Base-by-base conservation (phyloP, 2,888 invertebrate species). In the Leptogaster cylindrica region DNA sequence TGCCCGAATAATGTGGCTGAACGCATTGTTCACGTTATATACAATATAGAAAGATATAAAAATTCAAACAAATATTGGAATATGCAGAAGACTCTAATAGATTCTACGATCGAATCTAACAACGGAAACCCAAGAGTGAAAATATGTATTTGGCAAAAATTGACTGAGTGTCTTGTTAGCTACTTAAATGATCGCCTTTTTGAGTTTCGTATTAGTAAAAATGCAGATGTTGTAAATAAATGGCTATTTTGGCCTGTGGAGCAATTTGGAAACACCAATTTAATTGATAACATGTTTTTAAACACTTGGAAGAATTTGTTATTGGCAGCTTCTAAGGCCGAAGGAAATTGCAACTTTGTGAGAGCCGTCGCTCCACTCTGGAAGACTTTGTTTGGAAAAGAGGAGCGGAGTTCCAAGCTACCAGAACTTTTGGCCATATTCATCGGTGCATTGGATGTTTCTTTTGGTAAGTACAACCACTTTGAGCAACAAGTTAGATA, bases 191-290 rank as follows among this genome's bases (percentile, higher is more conserved):
- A 73, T 3, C 72, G 74, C 51, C 41, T 73, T 0, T 73, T 77
- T 16, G 73, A 76, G 8, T 75, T 75, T 31, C 74, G 77, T 8
- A 70, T 76, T 23, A 71, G 71, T 1, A 72, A 74, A 12, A 74
- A 73, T 70, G 74, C 75, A 0, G 31, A 51, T 2, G 46, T 76
- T 7, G 16, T 80, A 58, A 76, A 77, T 51, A 71, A 71, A 0
- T 80, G 79, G 78, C 72, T 79, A 0, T 23, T 79, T 2, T 80
- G 80, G 80, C 79, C 79, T 0, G 52, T 80, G 6, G 75, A 76
- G 8, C 71, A 73, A 0, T 73, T 72, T 31, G 71, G 23, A 14
- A 39, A 14, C 7, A 12, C 27, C 16, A 36, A 50, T 16, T 28
- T 18, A 10, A 12, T 77, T 6, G 76, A 77, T 66, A 69, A 70